These are phyloP conservation scores for Deilephila elpenor DNA, from an alignment of 2,888 invertebrate species.

Conservation along the genomic window DNA sequence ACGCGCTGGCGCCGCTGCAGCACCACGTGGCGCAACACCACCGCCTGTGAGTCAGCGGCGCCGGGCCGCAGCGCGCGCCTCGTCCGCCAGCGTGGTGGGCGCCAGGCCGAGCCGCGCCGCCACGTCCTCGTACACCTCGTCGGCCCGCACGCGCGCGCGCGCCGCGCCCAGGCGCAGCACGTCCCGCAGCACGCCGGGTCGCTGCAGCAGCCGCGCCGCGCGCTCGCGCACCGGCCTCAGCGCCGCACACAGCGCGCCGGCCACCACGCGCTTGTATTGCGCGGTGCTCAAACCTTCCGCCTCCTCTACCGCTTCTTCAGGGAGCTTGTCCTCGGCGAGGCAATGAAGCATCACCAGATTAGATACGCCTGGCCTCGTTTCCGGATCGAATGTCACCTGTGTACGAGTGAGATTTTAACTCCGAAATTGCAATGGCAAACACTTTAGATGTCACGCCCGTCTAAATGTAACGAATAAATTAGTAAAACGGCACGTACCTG, in stretches of 20 bases:
- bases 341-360: slow-evolving; percentile 94
- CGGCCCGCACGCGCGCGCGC: slow-evolving; percentile 74
- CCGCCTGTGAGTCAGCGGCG: slow-evolving; percentile 73
- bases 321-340: slow-evolving; percentile 71
- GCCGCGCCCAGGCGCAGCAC: slow-evolving; percentile 78
- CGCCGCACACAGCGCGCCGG: slow-evolving; percentile 63
- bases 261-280: slow-evolving; percentile 79
- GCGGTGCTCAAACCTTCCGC: slow-evolving; percentile 88
- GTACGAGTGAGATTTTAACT: background rate
- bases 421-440: background rate
- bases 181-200: slow-evolving; percentile 71
- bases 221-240: slow-evolving; percentile 81
- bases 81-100: slow-evolving; percentile 57
- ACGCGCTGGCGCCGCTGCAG: slow-evolving; percentile 49
- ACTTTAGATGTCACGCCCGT: no score
- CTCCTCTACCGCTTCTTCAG: slow-evolving; percentile 89
- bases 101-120: slow-evolving; percentile 65
- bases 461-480: background rate
- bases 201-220: slow-evolving; percentile 47
- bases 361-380: slow-evolving; percentile 92
- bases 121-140: slow-evolving; percentile 35
- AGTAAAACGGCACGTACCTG: slow-evolving; percentile 64
- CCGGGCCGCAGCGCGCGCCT: slow-evolving; percentile 66
- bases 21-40: slow-evolving; percentile 66
- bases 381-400: slow-evolving; percentile 91